A percentile compares a stretch with the other conserved stretches of the same genome.
Conservation (phyloP, 2,113 vertebrate species). For the Nycticebus coucang region DNA sequence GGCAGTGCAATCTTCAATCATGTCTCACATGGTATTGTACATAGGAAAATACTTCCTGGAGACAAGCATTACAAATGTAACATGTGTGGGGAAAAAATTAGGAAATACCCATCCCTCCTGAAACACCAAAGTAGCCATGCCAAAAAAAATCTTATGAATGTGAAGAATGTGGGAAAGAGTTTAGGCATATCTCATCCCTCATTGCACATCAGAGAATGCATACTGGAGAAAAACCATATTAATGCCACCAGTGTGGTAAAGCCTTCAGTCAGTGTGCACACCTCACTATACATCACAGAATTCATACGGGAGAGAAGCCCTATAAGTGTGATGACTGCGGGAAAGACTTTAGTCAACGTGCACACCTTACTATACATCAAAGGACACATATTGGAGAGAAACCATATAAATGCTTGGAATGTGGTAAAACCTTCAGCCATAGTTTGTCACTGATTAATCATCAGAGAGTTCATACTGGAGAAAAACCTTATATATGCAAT, state of each 20-base stretch:
- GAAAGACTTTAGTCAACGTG: conserved; percentile 82
- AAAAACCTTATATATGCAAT: conserved; percentile 80
- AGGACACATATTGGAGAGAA: conserved; percentile 81
- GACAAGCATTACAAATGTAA: conserved; percentile 83
- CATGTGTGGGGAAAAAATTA: conserved; percentile 81
- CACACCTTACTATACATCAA: conserved; percentile 82
- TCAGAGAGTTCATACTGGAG: conserved; percentile 81
- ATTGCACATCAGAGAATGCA: conserved; percentile 82
- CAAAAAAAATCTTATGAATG: conserved; percentile 83
- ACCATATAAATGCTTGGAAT: conserved; percentile 80
- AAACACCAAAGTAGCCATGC: conserved; percentile 81
- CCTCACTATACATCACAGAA: conserved; percentile 81
- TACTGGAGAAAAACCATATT: conserved; percentile 79
- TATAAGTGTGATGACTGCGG: conserved; percentile 81
- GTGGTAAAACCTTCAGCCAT: conserved; percentile 82
- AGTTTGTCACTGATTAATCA: conserved; percentile 81
- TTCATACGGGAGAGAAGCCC: conserved; percentile 83
- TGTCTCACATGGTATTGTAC: conserved; percentile 72
- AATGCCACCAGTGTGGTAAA: conserved; percentile 82
- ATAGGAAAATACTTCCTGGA: conserved; percentile 79
- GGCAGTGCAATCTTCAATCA: conserved; percentile 76
- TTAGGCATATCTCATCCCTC: conserved; percentile 79
- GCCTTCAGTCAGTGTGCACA: conserved; percentile 82
- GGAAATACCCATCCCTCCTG: conserved; percentile 75
- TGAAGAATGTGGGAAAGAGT: conserved; percentile 82